These are phyloP conservation scores for Myripristis jacobus DNA, from an alignment of 2,797 vertebrate genomes.

Conservation along the genomic window DNA sequence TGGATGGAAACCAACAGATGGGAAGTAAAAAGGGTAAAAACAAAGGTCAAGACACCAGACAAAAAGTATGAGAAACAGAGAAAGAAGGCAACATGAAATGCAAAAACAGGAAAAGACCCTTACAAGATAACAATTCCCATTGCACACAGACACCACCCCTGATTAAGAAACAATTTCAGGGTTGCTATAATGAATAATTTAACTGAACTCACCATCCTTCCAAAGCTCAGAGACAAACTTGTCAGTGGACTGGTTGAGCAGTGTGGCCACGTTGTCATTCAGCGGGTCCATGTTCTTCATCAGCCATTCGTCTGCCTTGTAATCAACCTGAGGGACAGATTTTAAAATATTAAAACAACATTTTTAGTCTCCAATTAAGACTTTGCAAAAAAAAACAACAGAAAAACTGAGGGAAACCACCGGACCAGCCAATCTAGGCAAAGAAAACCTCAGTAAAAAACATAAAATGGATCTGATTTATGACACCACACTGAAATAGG, in stretches of 20 bases:
- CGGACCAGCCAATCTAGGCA: no score
- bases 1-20: conserved; percentile 32
- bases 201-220: conserved; percentile 90
- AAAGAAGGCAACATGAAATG: conserved; percentile 56
- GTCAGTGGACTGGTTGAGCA: conserved; percentile 96
- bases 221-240: conserved; percentile 97
- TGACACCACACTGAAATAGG: not conserved
- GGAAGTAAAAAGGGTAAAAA: conserved; percentile 66
- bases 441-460: not conserved
- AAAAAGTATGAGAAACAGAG: conserved; percentile 43
- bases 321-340: conserved; percentile 90
- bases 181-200: conserved; percentile 33
- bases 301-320: conserved; percentile 97
- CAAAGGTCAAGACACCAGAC: conserved; percentile 69
- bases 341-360: not conserved
- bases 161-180: conserved; percentile 7
- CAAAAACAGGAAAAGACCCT: conserved; percentile 48
- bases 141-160: not conserved
- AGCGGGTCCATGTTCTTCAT: conserved; percentile 99
- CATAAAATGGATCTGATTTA: not conserved
- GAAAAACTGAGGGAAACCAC: not conserved
- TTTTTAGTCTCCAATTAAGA: no score
- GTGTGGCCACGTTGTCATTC: conserved; percentile 94
- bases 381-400: no score
- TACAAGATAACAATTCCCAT: conserved; percentile 1